Percentiles rank a stretch among this genome's conserved stretches.
Evolutionary conservation across 1,140 invertebrate species (phyloP).

Genomic region (Tribolium castaneum): DNA sequence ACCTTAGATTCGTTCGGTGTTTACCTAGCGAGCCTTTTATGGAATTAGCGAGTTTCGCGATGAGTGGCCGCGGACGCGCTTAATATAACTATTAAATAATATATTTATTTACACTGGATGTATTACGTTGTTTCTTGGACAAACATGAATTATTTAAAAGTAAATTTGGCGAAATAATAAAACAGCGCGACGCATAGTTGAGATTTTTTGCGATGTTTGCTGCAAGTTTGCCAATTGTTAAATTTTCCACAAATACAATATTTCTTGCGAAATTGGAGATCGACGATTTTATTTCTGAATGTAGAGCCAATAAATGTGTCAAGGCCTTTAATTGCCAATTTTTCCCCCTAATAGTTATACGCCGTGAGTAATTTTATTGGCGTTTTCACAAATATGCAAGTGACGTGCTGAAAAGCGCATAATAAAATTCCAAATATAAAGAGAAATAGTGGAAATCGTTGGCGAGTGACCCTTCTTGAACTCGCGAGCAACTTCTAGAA

Average conservation of each 20-base stretch:
- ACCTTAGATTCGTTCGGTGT: not conserved
- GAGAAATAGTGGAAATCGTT: not conserved
- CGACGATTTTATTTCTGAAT: too few relatives aligned
- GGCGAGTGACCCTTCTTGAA: not conserved
- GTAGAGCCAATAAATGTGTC: too few relatives aligned
- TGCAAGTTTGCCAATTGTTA: not conserved
- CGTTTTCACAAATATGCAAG: too few relatives aligned
- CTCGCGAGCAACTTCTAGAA: not conserved
- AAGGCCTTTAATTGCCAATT: too few relatives aligned
- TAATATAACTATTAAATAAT: slow-evolving; percentile 11
- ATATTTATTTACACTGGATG: not conserved
- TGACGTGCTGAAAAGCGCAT: too few relatives aligned
- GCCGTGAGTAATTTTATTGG: too few relatives aligned
- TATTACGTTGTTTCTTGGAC: not conserved
- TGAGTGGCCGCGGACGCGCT: not conserved
- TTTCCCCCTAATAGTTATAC: too few relatives aligned
- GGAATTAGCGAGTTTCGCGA: slow-evolving; percentile 1
- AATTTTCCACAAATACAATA: not conserved
- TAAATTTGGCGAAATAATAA: not conserved
- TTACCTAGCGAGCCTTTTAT: slow-evolving; percentile 19
- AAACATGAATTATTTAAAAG: not conserved
- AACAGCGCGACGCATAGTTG: not conserved
- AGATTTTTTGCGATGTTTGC: not conserved
- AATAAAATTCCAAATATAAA: not conserved
- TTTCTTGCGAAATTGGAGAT: not conserved